These are phyloP conservation scores for Oenanthe oenanthe DNA, from an alignment of 2,113 vertebrate genomes.

Conservation along the genomic window DNA sequence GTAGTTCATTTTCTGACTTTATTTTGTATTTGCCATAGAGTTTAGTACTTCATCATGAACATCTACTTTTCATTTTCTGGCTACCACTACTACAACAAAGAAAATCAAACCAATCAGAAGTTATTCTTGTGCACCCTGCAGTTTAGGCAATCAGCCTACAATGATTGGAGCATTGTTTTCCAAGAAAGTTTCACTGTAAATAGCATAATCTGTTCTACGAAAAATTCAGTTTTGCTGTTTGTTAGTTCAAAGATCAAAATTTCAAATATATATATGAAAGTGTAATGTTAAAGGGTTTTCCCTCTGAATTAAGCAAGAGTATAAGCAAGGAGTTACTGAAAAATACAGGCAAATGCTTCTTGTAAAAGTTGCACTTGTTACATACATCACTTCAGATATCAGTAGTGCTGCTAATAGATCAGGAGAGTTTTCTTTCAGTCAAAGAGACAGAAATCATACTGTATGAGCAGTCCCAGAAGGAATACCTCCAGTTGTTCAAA, in stretches of 20 bases:
- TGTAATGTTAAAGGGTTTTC: fast-evolving
- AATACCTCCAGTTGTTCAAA: conserved; percentile 61
- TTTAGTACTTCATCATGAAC: not conserved
- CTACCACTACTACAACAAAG: not conserved
- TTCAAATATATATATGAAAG: not conserved
- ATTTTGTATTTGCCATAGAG: not conserved
- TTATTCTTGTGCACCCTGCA: not conserved
- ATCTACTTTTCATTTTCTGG: not conserved
- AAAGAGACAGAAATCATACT: conserved; percentile 62
- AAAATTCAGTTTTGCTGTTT: not conserved
- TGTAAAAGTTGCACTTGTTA: not conserved
- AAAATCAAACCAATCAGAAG: not conserved
- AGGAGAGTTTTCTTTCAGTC: conserved; percentile 59
- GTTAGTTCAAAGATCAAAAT: not conserved
- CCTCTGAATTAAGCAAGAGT: not conserved
- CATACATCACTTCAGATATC: not conserved
- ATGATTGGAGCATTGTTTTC: not conserved
- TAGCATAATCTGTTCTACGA: not conserved
- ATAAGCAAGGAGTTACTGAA: not conserved
- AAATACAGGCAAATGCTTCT: not conserved
- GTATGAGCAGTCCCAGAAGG: conserved; percentile 50
- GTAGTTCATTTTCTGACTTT: not conserved
- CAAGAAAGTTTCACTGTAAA: not conserved
- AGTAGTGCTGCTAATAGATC: conserved; percentile 47
- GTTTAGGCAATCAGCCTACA: not conserved